Evolutionary conservation across 2,888 invertebrate genomes (phyloP).

Genomic region (Parnassius glacialis): DNA sequence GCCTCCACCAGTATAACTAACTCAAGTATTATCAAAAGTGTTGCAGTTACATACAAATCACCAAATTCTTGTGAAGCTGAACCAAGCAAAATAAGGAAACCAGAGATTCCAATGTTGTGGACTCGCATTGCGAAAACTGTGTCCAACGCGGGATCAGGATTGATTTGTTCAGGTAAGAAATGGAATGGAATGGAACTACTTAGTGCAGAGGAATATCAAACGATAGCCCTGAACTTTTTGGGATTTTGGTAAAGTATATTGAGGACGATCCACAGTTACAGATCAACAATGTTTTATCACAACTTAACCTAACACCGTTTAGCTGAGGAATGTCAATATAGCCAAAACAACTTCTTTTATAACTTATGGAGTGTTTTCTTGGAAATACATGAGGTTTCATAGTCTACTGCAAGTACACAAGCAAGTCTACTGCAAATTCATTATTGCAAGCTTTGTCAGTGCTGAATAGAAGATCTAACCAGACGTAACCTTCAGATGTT

Average conservation of each 20-base stretch:
- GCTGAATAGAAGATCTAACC: conserved; percentile 12
- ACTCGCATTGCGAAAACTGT: conserved; percentile 56
- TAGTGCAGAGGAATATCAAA: conserved; percentile 43
- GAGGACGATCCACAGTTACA: conserved; percentile 40
- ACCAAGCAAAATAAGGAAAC: conserved; percentile 58
- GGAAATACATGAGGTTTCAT: conserved; percentile 1
- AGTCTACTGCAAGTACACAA: conserved; percentile 7
- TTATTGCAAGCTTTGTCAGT: conserved; percentile 4
- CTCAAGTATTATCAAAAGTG: conserved; percentile 33
- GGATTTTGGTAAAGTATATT: conserved; percentile 43
- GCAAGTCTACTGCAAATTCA: too few species aligned
- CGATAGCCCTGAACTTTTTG: conserved; percentile 37
- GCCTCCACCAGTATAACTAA: conserved; percentile 64
- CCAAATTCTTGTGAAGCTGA: conserved; percentile 45
- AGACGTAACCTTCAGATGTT: conserved; percentile 12
- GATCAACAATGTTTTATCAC: conserved; percentile 31
- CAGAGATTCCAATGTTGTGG: conserved; percentile 44
- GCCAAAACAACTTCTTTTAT: conserved; percentile 29
- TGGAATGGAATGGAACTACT: conserved; percentile 42
- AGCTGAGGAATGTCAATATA: conserved; percentile 32
- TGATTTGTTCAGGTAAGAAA: conserved; percentile 41
- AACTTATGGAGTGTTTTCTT: conserved; percentile 27
- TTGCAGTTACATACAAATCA: conserved; percentile 39
- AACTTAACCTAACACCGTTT: conserved; percentile 31
- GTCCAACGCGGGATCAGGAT: conserved; percentile 53